phyloP scores from a whole-genome alignment of 2,113 vertebrate genomes.

The Patagioenas fasciata region DNA sequence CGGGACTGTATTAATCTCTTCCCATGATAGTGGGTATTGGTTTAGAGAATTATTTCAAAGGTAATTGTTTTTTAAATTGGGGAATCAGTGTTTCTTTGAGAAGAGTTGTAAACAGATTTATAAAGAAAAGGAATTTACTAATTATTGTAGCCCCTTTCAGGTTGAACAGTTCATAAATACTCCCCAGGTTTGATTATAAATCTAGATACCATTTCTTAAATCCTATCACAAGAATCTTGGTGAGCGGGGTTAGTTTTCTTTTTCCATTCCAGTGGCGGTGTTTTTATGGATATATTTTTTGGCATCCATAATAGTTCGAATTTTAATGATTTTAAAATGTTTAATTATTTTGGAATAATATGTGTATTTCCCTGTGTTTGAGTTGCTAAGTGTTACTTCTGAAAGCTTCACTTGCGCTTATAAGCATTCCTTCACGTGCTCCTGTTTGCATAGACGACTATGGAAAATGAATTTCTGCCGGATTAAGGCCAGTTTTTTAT shows the following conservation, averaged over 20 bases:
- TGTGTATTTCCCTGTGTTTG: neutral
- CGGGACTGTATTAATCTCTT: neutral
- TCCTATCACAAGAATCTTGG: neutral
- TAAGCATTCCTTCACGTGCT: neutral
- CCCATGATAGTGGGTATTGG: neutral
- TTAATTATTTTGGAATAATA: neutral
- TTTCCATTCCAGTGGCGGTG: neutral
- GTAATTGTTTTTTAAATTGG: neutral
- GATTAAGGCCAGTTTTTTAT: neutral
- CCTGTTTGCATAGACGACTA: neutral
- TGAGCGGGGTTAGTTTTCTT: neutral
- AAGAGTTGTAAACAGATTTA: neutral
- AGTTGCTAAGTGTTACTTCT: neutral
- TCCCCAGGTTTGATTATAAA: neutral
- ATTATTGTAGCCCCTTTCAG: neutral
- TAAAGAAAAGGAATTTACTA: neutral
- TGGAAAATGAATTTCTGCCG: neutral
- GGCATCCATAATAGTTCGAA: neutral
- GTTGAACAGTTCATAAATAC: neutral
- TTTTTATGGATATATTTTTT: neutral
- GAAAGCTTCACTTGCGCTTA: neutral
- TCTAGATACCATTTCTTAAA: neutral
- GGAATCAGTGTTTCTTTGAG: neutral
- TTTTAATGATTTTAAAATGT: neutral
- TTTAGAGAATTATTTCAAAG: neutral